Conservation (phyloP, 2,888 invertebrate species). For the Onchidella celtica region DNA sequence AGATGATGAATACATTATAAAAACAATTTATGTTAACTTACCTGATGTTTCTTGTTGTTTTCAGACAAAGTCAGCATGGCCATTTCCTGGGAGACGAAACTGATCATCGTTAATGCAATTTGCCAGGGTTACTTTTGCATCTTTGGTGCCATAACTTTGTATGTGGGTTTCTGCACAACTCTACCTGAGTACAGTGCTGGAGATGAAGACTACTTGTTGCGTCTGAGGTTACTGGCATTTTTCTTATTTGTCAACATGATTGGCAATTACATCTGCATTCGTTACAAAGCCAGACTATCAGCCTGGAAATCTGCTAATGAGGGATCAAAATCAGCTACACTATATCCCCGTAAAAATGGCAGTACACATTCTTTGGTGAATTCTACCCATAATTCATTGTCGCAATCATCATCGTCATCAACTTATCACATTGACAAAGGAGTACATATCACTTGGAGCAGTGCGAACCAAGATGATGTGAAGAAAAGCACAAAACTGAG, state of each 20-base stretch:
- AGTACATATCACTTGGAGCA: neutral
- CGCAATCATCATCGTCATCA: neutral
- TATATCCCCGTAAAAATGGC: neutral
- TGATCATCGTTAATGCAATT: constrained; percentile 56
- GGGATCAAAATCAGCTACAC: neutral
- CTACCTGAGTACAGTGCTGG: constrained; percentile 57
- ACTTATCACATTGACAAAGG: neutral
- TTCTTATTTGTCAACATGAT: constrained; percentile 61
- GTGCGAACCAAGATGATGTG: no score
- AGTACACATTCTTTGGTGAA: neutral
- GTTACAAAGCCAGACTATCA: constrained; percentile 57
- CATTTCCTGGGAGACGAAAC: neutral
- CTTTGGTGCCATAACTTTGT: constrained; percentile 55
- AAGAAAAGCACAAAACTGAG: no score
- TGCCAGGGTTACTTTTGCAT: constrained; percentile 61
- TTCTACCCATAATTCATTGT: neutral
- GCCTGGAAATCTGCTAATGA: constrained; percentile 18
- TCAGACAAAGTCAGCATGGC: constrained; percentile 1
- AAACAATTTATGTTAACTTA: no score
- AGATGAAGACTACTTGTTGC: constrained; percentile 48
- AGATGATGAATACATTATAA: no score
- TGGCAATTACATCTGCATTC: constrained; percentile 64
- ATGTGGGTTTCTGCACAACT: constrained; percentile 57
- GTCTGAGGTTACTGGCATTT: constrained; percentile 53
- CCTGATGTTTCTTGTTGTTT: neutral